phyloP scores from a whole-genome alignment of 2,113 vertebrate genomes.

The Choloepus hoffmanni region DNA sequence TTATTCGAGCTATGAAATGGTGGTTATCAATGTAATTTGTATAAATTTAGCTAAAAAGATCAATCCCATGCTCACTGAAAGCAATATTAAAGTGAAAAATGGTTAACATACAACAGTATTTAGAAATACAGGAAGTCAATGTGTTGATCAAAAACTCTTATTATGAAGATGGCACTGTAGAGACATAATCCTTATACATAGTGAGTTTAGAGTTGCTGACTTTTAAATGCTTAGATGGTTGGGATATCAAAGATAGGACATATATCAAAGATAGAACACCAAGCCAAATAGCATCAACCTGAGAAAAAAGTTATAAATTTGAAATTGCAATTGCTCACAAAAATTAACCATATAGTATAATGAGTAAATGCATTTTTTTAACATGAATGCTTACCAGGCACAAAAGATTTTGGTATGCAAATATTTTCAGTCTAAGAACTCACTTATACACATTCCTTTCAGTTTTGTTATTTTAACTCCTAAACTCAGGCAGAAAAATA shows the following conservation, averaged over 20 bases:
- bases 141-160: neutral
- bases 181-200: neutral
- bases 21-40: neutral
- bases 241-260: neutral
- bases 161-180: neutral
- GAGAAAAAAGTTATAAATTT: neutral
- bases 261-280: neutral
- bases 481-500: neutral
- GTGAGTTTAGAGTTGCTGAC: neutral
- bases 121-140: neutral
- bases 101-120: neutral
- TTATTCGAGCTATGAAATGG: neutral
- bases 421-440: neutral
- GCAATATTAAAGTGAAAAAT: neutral
- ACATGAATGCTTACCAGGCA: neutral
- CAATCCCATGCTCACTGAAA: neutral
- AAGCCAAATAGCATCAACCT: neutral
- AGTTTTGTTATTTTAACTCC: neutral
- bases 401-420: neutral
- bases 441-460: neutral
- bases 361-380: neutral
- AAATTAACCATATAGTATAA: neutral
- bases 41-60: neutral
- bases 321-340: neutral
- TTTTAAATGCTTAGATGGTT: neutral